Percentiles rank a stretch among this genome's conserved stretches.
Evolutionary conservation across 1,140 invertebrate genomes (phyloP).

Genomic region (Venustaconcha ellipsiformis): DNA sequence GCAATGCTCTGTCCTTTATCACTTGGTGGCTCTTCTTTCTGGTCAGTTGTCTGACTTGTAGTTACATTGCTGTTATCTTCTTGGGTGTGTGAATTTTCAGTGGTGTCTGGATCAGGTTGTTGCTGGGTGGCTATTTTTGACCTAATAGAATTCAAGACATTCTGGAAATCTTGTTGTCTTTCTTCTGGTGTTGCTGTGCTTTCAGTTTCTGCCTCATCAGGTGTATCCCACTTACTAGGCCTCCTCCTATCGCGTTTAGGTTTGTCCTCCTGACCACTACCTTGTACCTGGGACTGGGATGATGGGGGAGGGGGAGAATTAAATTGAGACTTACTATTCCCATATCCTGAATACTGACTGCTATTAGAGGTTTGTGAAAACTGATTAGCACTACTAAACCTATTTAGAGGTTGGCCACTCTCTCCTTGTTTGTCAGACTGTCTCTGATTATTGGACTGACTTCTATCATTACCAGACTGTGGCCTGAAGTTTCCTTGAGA

Average conservation of each 20-base stretch:
- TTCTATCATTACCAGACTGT: not conserved
- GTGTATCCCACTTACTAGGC: conserved; percentile 51
- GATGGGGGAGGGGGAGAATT: not conserved
- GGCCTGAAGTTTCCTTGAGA: too few species aligned
- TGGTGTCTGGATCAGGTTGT: conserved; percentile 5
- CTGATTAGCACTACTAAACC: conserved; percentile 9
- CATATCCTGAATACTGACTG: conserved; percentile 20
- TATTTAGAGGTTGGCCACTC: not conserved
- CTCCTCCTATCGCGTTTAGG: conserved; percentile 41
- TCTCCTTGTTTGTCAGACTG: conserved; percentile 11
- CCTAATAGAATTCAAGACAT: conserved; percentile 26
- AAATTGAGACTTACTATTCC: not conserved
- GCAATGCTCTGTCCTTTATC: too few species aligned
- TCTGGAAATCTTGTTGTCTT: conserved; percentile 30
- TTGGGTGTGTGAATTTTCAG: conserved; percentile 1
- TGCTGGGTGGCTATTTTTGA: conserved; percentile 35
- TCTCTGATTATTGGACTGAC: conserved; percentile 7
- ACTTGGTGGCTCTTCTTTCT: conserved; percentile 3
- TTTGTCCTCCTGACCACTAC: conserved; percentile 21
- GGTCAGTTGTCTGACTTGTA: not conserved
- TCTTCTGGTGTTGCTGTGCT: conserved; percentile 22
- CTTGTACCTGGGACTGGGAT: conserved; percentile 20
- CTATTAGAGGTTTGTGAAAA: conserved; percentile 16
- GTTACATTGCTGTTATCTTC: not conserved
- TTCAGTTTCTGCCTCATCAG: conserved; percentile 22